These are phyloP conservation scores for Coreoperca whiteheadi DNA, from an alignment of 2,113 vertebrate genomes.

Conservation along the genomic window DNA sequence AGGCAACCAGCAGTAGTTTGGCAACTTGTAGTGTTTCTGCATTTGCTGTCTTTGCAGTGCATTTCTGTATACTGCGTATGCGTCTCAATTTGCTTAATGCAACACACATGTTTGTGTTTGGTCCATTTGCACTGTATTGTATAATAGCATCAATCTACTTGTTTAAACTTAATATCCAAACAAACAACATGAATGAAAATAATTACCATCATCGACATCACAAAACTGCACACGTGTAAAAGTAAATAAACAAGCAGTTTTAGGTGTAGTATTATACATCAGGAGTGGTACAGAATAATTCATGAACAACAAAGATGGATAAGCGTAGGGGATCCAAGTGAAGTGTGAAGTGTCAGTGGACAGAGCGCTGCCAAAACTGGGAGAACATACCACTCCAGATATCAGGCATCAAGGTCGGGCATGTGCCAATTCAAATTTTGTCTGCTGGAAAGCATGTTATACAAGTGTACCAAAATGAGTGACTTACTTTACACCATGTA, in stretches of 20 bases:
- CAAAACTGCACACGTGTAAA: background rate
- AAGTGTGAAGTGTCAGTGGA: constrained; percentile 34
- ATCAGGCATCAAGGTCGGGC: constrained; percentile 11
- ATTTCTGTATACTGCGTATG: background rate
- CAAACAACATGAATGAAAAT: background rate
- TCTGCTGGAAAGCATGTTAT: constrained; percentile 29
- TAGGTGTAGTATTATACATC: background rate
- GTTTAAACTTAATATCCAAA: background rate
- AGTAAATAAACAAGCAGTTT: background rate
- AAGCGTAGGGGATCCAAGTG: constrained; percentile 16
- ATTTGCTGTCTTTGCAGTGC: background rate
- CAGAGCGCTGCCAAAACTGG: constrained; percentile 40
- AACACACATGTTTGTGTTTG: background rate
- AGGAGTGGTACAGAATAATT: constrained; percentile 31
- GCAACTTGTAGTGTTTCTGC: background rate
- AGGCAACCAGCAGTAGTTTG: constrained; percentile 13
- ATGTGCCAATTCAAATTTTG: constrained; percentile 53
- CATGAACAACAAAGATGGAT: constrained; percentile 7
- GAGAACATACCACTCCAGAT: constrained; percentile 49
- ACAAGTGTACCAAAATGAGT: constrained; percentile 41
- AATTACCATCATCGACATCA: background rate
- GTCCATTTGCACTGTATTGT: background rate
- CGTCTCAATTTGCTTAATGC: background rate
- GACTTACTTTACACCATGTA: constrained; percentile 15
- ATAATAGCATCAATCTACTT: background rate